Evolutionary conservation across 2,113 vertebrate species (phyloP).

Genomic region (Prionailurus bengalensis): DNA sequence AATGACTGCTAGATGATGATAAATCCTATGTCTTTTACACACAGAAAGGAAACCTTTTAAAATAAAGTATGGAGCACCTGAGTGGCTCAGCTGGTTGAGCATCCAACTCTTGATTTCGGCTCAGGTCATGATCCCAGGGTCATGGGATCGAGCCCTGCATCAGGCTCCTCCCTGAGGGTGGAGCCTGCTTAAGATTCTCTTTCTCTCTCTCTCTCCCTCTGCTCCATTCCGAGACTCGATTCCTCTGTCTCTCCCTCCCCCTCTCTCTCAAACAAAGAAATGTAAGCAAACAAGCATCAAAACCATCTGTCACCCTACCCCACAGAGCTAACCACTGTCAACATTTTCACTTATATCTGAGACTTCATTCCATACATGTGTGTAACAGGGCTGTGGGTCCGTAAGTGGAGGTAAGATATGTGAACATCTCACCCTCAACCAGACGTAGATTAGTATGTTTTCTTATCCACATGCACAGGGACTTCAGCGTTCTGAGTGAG

Average conservation of each 20-base stretch:
- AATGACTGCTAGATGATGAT: neutral
- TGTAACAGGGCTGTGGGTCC: too few relatives aligned
- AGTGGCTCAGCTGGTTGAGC: too few relatives aligned
- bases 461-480: neutral
- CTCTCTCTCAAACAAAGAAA: neutral
- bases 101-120: too few relatives aligned
- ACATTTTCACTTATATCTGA: neutral
- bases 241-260: too few relatives aligned
- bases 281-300: neutral
- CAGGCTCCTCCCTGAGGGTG: too few relatives aligned
- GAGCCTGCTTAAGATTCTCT: too few relatives aligned
- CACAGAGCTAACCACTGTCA: neutral
- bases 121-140: too few relatives aligned
- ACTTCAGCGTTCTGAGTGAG: neutral
- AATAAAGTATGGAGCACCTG: neutral
- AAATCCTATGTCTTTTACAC: neutral
- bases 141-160: too few relatives aligned
- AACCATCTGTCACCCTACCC: neutral
- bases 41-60: neutral
- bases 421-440: neutral
- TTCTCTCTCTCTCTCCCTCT: too few relatives aligned
- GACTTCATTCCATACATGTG: neutral
- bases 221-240: too few relatives aligned
- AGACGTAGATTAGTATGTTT: neutral
- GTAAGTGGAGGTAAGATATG: neutral